Evolutionary conservation across 2,888 invertebrate genomes (phyloP).

Genomic region (Netelia inedita): DNA sequence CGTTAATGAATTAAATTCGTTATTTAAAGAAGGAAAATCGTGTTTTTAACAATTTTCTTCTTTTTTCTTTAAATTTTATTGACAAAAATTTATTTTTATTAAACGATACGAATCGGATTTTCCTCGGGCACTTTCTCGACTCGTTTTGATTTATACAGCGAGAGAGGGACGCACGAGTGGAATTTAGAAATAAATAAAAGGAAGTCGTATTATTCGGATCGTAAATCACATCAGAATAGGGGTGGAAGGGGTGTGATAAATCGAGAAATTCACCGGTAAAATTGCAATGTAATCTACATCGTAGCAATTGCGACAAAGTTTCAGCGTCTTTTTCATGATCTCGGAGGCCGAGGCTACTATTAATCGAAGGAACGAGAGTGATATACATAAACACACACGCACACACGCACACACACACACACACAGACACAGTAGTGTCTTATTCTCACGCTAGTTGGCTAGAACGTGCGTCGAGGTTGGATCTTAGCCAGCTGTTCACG

Average conservation of each 20-base stretch:
- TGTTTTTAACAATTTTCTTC: not conserved
- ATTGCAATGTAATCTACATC: not conserved
- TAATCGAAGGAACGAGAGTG: not conserved
- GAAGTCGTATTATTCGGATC: not conserved
- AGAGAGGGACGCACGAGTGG: not conserved
- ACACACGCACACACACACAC: not conserved
- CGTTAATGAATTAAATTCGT: not conserved
- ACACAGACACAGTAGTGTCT: not conserved
- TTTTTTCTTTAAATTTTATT: not conserved
- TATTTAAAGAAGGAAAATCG: too few relatives aligned
- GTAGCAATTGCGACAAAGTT: not conserved
- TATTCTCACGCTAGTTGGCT: constrained; percentile 45
- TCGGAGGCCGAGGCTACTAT: not conserved
- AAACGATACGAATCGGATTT: not conserved
- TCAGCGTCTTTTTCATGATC: not conserved
- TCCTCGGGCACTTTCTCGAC: not conserved
- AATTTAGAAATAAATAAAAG: not conserved
- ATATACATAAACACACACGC: not conserved
- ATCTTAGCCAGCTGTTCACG: constrained; percentile 61
- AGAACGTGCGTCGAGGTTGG: constrained; percentile 34
- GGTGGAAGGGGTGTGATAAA: not conserved
- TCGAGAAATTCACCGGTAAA: not conserved
- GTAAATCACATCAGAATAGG: not conserved
- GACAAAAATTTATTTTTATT: not conserved
- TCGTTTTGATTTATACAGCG: not conserved